A percentile compares a stretch with the other conserved stretches of the same genome.
Evolutionary conservation across 2,888 invertebrate genomes (phyloP).

Genomic region (Chrysolina haemoptera): DNA sequence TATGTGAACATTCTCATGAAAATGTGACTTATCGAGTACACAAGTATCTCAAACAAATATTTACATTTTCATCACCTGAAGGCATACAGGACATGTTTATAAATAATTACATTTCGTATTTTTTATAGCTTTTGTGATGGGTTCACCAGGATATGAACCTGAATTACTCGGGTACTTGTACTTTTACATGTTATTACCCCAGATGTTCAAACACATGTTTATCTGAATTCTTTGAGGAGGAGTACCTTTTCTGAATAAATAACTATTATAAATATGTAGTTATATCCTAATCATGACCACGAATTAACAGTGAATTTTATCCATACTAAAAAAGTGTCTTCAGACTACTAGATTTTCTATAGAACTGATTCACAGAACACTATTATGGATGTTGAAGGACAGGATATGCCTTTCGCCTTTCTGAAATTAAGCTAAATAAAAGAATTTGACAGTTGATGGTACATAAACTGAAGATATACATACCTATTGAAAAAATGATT

Average conservation of each 20-base stretch:
- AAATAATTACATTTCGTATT: background rate
- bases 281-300: background rate
- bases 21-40: constrained; percentile 13
- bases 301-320: background rate
- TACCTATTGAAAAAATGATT: too few species aligned
- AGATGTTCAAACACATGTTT: constrained; percentile 30
- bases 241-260: background rate
- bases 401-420: too few species aligned
- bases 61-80: constrained; percentile 30
- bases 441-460: too few species aligned
- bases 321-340: too few species aligned
- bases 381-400: too few species aligned
- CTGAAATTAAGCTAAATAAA: too few species aligned
- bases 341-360: too few species aligned
- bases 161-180: background rate
- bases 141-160: background rate
- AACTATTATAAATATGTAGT: background rate
- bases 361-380: too few species aligned
- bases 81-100: constrained; percentile 5
- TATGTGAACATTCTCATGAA: background rate
- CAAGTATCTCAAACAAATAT: constrained; percentile 24
- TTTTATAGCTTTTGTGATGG: background rate
- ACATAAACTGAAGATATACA: too few species aligned
- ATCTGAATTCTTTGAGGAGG: background rate
- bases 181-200: constrained; percentile 4